phyloP scores from a whole-genome alignment of 2,888 invertebrate genomes.

The Drosophila algonquin region DNA sequence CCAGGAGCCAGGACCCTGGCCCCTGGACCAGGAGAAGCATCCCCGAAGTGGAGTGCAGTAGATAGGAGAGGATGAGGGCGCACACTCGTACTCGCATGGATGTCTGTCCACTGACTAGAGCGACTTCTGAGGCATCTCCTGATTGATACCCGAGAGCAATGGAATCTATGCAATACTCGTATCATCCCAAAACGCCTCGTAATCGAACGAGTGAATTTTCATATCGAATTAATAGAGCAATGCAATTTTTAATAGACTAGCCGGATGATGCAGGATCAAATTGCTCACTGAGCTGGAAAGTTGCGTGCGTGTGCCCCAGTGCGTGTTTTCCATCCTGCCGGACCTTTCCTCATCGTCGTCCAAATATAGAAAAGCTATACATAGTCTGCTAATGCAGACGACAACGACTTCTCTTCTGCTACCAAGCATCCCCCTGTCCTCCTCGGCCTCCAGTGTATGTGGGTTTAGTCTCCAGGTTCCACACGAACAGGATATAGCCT shows the following conservation, averaged over 20 bases:
- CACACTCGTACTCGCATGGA: background rate
- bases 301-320: slow-evolving; percentile 64
- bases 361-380: background rate
- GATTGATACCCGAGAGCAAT: background rate
- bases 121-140: slow-evolving; percentile 10
- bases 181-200: background rate
- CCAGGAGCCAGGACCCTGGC: background rate
- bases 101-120: background rate
- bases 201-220: background rate
- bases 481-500: background rate
- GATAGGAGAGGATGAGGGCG: background rate
- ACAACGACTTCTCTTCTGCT: background rate
- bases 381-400: background rate
- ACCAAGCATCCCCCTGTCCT: background rate
- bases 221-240: background rate
- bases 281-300: slow-evolving; percentile 79
- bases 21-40: background rate
- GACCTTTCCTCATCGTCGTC: background rate
- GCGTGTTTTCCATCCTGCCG: slow-evolving; percentile 26
- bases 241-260: slow-evolving; percentile 56
- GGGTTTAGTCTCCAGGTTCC: background rate
- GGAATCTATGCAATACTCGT: background rate
- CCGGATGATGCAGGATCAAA: slow-evolving; percentile 47
- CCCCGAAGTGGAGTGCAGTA: background rate
- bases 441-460: background rate